phyloP scores from a whole-genome alignment of 2,113 vertebrate genomes.

The Ceyx melanurus region DNA sequence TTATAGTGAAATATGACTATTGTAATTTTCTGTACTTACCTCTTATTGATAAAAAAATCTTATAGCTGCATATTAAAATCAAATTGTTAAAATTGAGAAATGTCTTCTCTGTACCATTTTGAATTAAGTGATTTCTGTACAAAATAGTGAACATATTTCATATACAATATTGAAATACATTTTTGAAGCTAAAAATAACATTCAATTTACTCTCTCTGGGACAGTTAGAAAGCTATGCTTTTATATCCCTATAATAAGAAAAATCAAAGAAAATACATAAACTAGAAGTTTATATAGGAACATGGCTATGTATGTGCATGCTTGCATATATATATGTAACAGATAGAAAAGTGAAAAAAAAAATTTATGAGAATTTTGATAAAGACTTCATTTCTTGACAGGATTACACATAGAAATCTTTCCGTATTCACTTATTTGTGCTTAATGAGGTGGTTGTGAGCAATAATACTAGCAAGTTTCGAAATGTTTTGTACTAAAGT shows the following conservation, averaged over 20 bases:
- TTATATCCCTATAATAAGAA: background rate
- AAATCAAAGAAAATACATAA: background rate
- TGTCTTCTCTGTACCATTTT: background rate
- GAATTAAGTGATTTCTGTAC: background rate
- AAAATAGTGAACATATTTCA: background rate
- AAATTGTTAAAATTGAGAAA: background rate
- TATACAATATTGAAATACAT: background rate
- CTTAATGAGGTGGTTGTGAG: background rate
- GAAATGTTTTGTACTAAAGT: background rate
- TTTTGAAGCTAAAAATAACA: background rate
- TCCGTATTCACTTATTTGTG: background rate
- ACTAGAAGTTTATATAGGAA: background rate
- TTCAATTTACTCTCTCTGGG: background rate
- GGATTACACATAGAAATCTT: background rate
- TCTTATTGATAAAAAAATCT: background rate
- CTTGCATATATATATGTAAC: background rate
- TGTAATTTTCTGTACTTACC: background rate
- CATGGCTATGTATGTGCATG: background rate
- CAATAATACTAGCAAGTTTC: background rate
- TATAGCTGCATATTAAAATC: background rate
- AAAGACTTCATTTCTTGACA: background rate
- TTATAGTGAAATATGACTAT: background rate
- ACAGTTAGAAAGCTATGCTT: background rate
- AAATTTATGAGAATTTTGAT: background rate
- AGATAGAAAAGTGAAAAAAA: background rate